Evolutionary conservation across 2,888 invertebrate species (phyloP).

Genomic region (Uloborus plumipes): DNA sequence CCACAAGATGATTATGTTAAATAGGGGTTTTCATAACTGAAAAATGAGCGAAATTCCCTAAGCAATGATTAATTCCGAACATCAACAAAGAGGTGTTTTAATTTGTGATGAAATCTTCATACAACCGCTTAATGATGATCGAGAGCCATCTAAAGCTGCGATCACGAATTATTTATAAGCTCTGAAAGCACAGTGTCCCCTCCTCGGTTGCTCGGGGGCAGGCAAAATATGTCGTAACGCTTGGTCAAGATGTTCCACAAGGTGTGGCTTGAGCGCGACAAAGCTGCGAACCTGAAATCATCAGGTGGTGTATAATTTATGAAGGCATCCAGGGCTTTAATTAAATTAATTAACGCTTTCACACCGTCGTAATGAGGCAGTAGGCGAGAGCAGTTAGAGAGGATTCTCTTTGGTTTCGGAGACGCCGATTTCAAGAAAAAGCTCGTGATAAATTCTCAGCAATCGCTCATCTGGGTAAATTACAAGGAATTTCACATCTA

Average conservation of each 20-base stretch:
- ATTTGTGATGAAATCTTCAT: constrained; percentile 42
- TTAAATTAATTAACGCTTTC: constrained; percentile 26
- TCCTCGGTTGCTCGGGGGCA: too few relatives aligned
- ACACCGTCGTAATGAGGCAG: background rate
- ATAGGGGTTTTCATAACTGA: too few relatives aligned
- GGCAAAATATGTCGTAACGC: background rate
- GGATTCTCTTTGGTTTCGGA: too few relatives aligned
- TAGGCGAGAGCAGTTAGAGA: background rate
- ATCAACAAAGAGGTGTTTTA: constrained; percentile 15
- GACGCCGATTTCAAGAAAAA: background rate
- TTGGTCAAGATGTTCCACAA: constrained; percentile 9
- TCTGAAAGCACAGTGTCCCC: background rate
- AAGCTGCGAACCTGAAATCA: too few relatives aligned
- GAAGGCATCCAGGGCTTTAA: constrained; percentile 25
- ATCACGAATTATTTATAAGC: constrained; percentile 34
- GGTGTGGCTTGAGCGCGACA: background rate
- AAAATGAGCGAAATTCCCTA: too few relatives aligned
- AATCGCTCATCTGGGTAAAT: background rate
- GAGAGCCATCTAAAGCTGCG: background rate
- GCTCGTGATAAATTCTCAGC: background rate
- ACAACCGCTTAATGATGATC: constrained; percentile 35
- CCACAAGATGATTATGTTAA: too few relatives aligned
- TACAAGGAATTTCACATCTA: background rate
- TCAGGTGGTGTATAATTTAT: constrained; percentile 14
- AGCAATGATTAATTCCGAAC: too few relatives aligned